Conservation (phyloP, 2,888 invertebrate genomes). For the Aelia acuminata region DNA sequence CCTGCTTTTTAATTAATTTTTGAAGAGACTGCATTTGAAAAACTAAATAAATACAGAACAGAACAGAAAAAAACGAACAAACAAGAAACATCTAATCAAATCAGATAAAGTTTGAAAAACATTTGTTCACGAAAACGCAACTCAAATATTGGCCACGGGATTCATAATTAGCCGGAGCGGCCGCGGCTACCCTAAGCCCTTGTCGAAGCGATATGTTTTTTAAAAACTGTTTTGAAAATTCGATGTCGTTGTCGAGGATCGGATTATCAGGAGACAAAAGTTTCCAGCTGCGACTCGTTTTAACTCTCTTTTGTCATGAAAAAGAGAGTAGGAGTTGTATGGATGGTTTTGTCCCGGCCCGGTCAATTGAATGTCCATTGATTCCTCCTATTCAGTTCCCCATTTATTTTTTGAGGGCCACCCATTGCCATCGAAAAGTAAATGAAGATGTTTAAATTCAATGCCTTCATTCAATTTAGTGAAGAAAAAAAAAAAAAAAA, state of each 20-base stretch:
- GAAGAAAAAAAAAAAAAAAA: background rate
- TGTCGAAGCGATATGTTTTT: constrained; percentile 8
- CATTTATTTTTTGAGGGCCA: constrained; percentile 55
- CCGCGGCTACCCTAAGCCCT: background rate
- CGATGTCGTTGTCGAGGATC: constrained; percentile 6
- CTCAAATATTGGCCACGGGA: background rate
- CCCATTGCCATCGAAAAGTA: constrained; percentile 51
- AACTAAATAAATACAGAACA: too few species aligned
- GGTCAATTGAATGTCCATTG: constrained; percentile 58
- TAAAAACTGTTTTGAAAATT: constrained; percentile 33
- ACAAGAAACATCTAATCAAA: too few species aligned
- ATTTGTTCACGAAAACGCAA: background rate
- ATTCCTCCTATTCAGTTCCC: constrained; percentile 39
- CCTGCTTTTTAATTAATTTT: too few species aligned
- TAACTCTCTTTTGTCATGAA: constrained; percentile 58
- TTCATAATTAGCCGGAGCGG: background rate
- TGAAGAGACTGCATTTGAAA: too few species aligned
- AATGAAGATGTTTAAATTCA: constrained; percentile 58
- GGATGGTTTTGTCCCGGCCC: constrained; percentile 18
- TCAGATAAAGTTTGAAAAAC: too few species aligned
- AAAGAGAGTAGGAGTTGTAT: constrained; percentile 52
- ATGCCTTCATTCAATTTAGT: constrained; percentile 45
- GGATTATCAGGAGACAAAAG: constrained; percentile 58
- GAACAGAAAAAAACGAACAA: too few species aligned
- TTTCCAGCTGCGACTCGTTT: constrained; percentile 52